These are phyloP conservation scores for Ianthella basta DNA, from an alignment of 37 sponge, comb jelly and placozoan genomes.

Conservation along the genomic window DNA sequence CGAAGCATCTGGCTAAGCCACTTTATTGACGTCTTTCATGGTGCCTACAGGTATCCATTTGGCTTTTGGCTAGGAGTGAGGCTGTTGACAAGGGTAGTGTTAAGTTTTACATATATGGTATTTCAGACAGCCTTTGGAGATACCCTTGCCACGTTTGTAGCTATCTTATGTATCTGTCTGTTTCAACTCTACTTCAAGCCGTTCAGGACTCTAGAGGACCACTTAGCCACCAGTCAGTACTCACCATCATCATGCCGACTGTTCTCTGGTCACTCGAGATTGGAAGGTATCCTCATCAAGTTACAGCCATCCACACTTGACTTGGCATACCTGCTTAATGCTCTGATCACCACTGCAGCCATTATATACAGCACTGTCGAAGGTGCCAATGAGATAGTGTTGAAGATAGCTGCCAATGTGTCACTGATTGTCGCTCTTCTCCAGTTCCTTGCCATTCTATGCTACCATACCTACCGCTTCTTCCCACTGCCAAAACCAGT, in stretches of 20 bases:
- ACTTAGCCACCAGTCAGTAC: neutral
- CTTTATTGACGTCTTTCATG: slow-evolving; percentile 18
- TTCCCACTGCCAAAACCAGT: slow-evolving; percentile 7
- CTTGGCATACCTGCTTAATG: neutral
- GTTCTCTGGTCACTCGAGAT: no score
- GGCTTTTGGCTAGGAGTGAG: slow-evolving; percentile 23
- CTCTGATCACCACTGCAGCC: neutral
- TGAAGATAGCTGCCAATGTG: neutral
- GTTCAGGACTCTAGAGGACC: neutral
- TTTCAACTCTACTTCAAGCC: neutral
- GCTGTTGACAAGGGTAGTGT: neutral
- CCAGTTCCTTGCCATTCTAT: neutral
- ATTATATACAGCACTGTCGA: no score
- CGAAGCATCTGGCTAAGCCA: slow-evolving; percentile 6
- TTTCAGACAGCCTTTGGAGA: neutral
- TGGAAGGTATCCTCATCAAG: no score
- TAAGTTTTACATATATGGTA: neutral
- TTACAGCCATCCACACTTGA: neutral
- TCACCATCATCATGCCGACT: neutral
- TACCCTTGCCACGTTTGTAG: neutral
- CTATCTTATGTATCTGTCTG: neutral
- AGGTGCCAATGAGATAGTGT: neutral
- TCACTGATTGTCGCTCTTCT: neutral
- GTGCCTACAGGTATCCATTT: slow-evolving; percentile 8
- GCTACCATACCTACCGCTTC: neutral